Percentiles rank a stretch among this genome's conserved stretches.
Evolutionary conservation across 1,140 invertebrate genomes (phyloP).

Genomic region (Manduca sexta): DNA sequence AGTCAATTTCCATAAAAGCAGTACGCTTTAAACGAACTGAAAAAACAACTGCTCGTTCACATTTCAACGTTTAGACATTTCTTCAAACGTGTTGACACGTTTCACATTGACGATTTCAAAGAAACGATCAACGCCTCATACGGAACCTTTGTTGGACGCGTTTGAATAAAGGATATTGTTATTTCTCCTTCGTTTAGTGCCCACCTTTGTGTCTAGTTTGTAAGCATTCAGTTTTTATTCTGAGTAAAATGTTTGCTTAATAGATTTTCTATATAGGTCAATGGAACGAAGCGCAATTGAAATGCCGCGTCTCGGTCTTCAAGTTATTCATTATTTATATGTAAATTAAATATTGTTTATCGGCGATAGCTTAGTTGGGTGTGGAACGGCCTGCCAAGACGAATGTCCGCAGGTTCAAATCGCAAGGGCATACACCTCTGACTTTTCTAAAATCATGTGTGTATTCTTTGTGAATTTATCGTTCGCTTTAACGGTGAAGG

Average conservation of each 20-base stretch:
- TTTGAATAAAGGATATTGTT: slow-evolving; percentile 24
- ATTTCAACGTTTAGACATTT: not conserved
- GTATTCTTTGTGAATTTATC: no score
- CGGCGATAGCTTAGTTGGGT: no score
- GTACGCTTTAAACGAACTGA: no score
- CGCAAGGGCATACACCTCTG: no score
- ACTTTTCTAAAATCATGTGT: no score
- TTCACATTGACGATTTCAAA: slow-evolving; percentile 8
- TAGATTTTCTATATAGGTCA: slow-evolving; percentile 14
- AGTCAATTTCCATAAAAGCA: not conserved
- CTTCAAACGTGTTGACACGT: not conserved
- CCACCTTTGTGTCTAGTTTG: slow-evolving; percentile 15
- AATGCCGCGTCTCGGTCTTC: not conserved
- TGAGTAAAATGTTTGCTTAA: slow-evolving; percentile 12
- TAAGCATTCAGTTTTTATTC: slow-evolving; percentile 17
- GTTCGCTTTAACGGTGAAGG: no score
- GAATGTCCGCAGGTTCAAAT: no score
- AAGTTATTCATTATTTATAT: not conserved
- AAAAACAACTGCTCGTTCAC: not conserved
- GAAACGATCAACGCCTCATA: slow-evolving; percentile 1
- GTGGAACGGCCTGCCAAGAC: no score
- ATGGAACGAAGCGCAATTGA: slow-evolving; percentile 4
- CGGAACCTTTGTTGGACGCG: slow-evolving; percentile 4
- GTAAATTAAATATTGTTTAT: no score
- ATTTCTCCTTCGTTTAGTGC: slow-evolving; percentile 21